Evolutionary conservation across 1,140 invertebrate species (phyloP).

Genomic region (Pachypsylla venusta): DNA sequence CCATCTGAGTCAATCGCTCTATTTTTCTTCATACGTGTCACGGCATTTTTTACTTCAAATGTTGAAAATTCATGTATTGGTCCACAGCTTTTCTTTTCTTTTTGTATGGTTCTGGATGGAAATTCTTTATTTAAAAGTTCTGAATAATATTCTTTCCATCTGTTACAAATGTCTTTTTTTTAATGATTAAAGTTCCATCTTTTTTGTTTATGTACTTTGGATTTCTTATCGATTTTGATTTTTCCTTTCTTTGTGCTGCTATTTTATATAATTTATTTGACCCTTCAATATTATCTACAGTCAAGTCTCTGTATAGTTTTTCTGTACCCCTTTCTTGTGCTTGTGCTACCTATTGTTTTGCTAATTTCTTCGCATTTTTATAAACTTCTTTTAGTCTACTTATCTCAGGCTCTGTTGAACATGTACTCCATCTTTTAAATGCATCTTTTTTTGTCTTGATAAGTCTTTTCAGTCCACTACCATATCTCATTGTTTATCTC

Average conservation of each 20-base stretch:
- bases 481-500: background rate
- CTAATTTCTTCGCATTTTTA: background rate
- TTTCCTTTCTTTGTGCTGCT: slow-evolving; percentile 11
- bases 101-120: background rate
- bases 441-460: background rate
- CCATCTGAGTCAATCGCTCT: slow-evolving; percentile 8
- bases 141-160: slow-evolving; percentile 11
- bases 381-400: background rate
- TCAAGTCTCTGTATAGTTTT: background rate
- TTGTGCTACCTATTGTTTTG: background rate
- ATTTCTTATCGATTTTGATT: background rate
- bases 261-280: slow-evolving; percentile 10
- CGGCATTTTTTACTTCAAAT: background rate
- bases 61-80: background rate
- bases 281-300: background rate
- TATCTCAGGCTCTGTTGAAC: background rate
- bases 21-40: background rate
- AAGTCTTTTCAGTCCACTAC: background rate
- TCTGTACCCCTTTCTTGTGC: background rate
- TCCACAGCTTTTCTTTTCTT: background rate
- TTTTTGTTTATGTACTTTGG: slow-evolving; percentile 10
- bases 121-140: slow-evolving; percentile 11
- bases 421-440: background rate
- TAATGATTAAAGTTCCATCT: slow-evolving; percentile 1
- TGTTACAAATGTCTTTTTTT: slow-evolving; percentile 1